These are phyloP conservation scores for Heliconius congener DNA, from an alignment of 1,140 invertebrate genomes.

Conservation along the genomic window DNA sequence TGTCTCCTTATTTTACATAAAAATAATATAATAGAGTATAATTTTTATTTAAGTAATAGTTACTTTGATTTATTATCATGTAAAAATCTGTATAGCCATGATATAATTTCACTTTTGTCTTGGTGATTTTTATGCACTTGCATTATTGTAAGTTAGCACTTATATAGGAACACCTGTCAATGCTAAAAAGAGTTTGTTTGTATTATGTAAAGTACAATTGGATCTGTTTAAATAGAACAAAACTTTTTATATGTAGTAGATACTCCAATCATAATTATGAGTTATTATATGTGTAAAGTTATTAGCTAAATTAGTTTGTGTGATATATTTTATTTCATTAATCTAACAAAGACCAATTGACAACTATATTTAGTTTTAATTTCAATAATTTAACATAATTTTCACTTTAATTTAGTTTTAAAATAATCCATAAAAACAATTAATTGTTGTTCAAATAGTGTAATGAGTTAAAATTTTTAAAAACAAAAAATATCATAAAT, in stretches of 20 bases:
- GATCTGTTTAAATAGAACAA: conserved; percentile 17
- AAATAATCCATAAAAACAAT: not conserved
- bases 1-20: conserved; percentile 68
- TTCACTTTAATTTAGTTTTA: not conserved
- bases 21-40: conserved; percentile 65
- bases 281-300: conserved; percentile 13
- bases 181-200: conserved; percentile 9
- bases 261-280: not conserved
- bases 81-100: conserved; percentile 75
- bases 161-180: conserved; percentile 5
- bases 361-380: conserved; percentile 4
- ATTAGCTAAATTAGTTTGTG: conserved; percentile 19
- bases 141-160: conserved; percentile 28
- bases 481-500: not conserved
- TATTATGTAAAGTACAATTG: conserved; percentile 31
- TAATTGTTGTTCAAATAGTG: not conserved
- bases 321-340: conserved; percentile 18
- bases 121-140: conserved; percentile 54
- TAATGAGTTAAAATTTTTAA: not conserved
- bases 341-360: conserved; percentile 9
- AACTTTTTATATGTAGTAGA: not conserved
- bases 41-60: conserved; percentile 67
- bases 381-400: not conserved
- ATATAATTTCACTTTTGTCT: conserved; percentile 51
- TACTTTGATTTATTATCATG: conserved; percentile 64